A percentile compares a stretch with the other conserved stretches of the same genome.
Evolutionary conservation across 1,140 invertebrate genomes (phyloP).

Genomic region (Aethina tumida): DNA sequence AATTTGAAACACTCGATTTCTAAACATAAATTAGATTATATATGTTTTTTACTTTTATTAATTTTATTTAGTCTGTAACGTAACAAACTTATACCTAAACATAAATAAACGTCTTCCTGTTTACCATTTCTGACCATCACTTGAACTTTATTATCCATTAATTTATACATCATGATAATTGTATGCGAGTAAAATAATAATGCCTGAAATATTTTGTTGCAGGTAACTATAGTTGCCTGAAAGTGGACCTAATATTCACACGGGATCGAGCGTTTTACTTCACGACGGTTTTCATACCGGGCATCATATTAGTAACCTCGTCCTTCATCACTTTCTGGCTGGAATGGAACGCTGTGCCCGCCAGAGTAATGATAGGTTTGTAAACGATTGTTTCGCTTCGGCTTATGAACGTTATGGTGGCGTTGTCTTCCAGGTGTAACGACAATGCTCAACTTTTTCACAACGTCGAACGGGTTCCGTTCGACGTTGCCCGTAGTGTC

Average conservation of each 20-base stretch:
- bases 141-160: too few relatives aligned
- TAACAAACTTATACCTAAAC: too few relatives aligned
- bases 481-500: constrained; percentile 86
- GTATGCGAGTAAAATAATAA: too few relatives aligned
- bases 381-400: constrained; percentile 21
- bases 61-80: too few relatives aligned
- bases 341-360: constrained; percentile 92
- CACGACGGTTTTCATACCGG: constrained; percentile 91
- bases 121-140: too few relatives aligned
- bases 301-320: constrained; percentile 89
- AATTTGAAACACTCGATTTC: too few relatives aligned
- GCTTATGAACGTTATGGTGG: neutral
- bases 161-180: too few relatives aligned
- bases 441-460: constrained; percentile 97
- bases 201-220: constrained; percentile 30
- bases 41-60: too few relatives aligned
- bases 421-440: constrained; percentile 63
- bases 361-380: constrained; percentile 85
- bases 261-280: constrained; percentile 92
- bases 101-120: too few relatives aligned
- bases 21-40: too few relatives aligned
- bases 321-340: constrained; percentile 90
- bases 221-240: constrained; percentile 92
- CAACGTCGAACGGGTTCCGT: constrained; percentile 81
- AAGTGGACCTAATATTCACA: constrained; percentile 84